Base-by-base conservation (phyloP, 2,113 vertebrate genomes). In the Muntiacus muntjak region DNA sequence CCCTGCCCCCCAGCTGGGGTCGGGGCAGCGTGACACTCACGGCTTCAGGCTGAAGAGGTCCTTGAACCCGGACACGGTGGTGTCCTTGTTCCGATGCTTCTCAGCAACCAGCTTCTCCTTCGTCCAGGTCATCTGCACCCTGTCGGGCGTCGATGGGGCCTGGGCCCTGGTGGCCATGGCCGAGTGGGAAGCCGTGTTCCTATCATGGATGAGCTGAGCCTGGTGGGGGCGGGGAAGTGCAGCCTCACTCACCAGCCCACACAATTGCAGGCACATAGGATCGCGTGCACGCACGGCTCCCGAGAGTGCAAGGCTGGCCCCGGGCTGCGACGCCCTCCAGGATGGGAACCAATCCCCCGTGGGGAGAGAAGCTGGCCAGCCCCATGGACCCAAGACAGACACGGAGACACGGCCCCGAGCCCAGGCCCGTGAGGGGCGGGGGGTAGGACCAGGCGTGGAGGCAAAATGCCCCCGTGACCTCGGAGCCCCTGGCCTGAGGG, bases 61-160 rank as follows among this genome's bases (percentile, higher is more conserved):
- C 17, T 99, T 99, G 87, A 99, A 99, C 1, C 98, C 99, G 14
- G 99, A 89, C 0, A 95, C 93, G 30, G 97, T 94, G 0, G 98
- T 14, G 55, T 99, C 99, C 89, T 99, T 99, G 98, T 93, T 99
- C 83, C 99, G 99, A 93, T 99, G 98, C 40, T 99, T 99, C 97
- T 99, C 99, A 0, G 98, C 98, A 8, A 98, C 98, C 82, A 99
- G 98, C 97, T 99, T 99, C 94, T 99, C 99, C 98, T 99, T 99
- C 19, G 99, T 99, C 99, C 99, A 99, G 47, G 99, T 99, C 99
- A 99, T 99, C 62, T 99, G 99, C 71, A 99, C 99, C 62, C 98
- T 99, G 28, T 99, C 99, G 0, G 99, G 99, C 0, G 97, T 89
- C 21, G 99, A 97, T 0, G 98, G 95, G 52, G 98, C 97, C 0